Evolutionary conservation across 2,888 invertebrate genomes (phyloP), one percentile per base, ranked within the genome.

Genomic region (Adineta ricciae): DNA sequence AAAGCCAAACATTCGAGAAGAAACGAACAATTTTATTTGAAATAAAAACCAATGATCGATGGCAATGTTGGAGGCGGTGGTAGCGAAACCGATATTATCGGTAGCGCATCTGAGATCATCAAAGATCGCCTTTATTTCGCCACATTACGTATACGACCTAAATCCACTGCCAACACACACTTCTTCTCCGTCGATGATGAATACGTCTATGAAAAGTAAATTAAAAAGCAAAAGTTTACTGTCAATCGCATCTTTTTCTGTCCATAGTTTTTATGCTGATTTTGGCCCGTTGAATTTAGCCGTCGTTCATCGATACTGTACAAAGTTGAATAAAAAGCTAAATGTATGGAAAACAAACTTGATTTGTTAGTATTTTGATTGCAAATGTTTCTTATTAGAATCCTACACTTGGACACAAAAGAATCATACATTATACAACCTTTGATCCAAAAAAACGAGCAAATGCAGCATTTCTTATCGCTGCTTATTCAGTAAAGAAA

Each of bases 201-300:
- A 89, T 93, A 96, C 87, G 93, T 95, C 83, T 97, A 97, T 92
- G 95, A 96, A 90, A 96, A 94, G 91, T 91, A 88, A 89, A 89
- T 36, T 7, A 64, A 46, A 9, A 50, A 50, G 19, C 3, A 50
- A 9, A 50, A 49, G 14, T 49, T 49, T 49, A 49, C 14, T 49
- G n/a, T 49, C 14, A 49, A 11, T 49, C 49, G 8, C 46, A 46
- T 50, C 19, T 27, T 64, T 72, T 83, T 73, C 24, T 50, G 49
- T 21, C n/a, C 21, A 0, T 46, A 85, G 85, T 82, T 91, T 91
- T 87, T 97, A 96, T 91, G 93, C 94, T 88, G 99, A 99, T 91
- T 99, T 98, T 91, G 99, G 99, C 0, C 99, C 98, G 0, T 92
- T 97, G 87, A 98, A 97, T 92, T 93, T 98, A 89, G 95, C 95